These are phyloP conservation scores for Lucilia cuprina DNA, from an alignment of 1,140 invertebrate genomes.

Conservation along the genomic window DNA sequence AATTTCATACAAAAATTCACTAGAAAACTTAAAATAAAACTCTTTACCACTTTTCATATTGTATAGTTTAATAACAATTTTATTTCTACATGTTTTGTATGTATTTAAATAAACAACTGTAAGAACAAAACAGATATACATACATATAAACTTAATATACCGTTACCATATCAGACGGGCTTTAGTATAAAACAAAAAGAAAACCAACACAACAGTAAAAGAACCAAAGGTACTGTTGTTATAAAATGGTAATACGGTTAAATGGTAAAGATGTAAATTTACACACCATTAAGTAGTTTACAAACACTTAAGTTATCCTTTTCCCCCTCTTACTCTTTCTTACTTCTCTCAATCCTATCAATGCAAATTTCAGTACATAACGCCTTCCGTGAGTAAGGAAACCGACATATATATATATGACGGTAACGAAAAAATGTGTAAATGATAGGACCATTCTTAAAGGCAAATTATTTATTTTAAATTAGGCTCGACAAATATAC, in stretches of 20 bases:
- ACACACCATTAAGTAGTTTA: conserved; percentile 14
- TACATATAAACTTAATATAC: conserved; percentile 13
- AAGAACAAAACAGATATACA: background rate
- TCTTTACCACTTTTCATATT: background rate
- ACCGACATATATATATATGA: background rate
- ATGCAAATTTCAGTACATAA: background rate
- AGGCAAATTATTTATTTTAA: too few relatives aligned
- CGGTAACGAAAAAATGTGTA: too few relatives aligned
- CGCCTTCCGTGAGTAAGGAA: background rate
- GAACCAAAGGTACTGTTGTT: background rate
- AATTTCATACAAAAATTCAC: background rate
- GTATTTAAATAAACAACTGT: background rate
- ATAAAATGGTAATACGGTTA: conserved; percentile 10
- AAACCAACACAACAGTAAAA: background rate
- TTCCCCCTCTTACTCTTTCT: background rate
- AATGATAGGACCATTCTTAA: too few relatives aligned
- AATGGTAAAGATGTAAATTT: conserved; percentile 15
- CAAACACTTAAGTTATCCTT: background rate
- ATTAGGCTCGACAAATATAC: too few relatives aligned
- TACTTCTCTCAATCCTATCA: background rate
- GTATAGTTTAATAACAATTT: background rate
- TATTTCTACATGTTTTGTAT: background rate
- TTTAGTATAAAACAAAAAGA: background rate
- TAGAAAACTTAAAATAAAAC: background rate
- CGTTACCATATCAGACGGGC: background rate